Evolutionary conservation across 2,888 invertebrate genomes (phyloP).

Genomic region (Caenorhabditis japonica): DNA sequence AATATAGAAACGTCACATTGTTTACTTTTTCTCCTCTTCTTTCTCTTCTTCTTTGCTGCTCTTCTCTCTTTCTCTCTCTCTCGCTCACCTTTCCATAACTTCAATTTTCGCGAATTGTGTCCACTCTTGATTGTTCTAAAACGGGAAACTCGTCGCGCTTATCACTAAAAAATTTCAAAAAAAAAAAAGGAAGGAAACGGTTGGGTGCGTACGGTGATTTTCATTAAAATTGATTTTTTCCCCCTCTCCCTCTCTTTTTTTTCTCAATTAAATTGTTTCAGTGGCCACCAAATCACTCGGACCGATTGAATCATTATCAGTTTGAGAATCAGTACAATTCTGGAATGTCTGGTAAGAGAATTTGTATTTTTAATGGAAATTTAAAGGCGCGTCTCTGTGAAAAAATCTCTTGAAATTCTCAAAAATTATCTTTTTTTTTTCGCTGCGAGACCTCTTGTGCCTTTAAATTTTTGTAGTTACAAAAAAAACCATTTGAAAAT

Average conservation of each 20-base stretch:
- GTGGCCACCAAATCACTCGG: conserved; percentile 29
- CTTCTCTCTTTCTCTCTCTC: neutral
- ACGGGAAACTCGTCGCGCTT: neutral
- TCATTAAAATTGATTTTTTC: neutral
- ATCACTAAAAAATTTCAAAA: no score
- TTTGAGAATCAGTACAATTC: conserved; percentile 36
- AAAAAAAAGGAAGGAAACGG: no score
- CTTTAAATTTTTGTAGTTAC: no score
- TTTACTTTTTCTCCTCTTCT: conserved; percentile 11
- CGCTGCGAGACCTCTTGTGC: no score
- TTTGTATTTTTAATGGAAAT: no score
- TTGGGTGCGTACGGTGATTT: no score
- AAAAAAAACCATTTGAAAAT: no score
- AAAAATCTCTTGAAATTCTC: no score
- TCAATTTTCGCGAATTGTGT: conserved; percentile 11
- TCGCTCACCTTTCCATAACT: neutral
- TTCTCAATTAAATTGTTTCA: no score
- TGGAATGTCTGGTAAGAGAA: conserved; percentile 44
- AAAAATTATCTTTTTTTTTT: no score
- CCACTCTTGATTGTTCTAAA: conserved; percentile 16
- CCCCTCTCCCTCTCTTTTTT: conserved; percentile 3
- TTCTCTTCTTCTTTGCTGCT: conserved; percentile 5
- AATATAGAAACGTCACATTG: conserved; percentile 32
- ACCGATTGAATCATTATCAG: conserved; percentile 42
- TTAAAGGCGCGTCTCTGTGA: no score